These are phyloP conservation scores for Gastrophryne carolinensis DNA, from an alignment of 2,797 vertebrate species.

Conservation along the genomic window DNA sequence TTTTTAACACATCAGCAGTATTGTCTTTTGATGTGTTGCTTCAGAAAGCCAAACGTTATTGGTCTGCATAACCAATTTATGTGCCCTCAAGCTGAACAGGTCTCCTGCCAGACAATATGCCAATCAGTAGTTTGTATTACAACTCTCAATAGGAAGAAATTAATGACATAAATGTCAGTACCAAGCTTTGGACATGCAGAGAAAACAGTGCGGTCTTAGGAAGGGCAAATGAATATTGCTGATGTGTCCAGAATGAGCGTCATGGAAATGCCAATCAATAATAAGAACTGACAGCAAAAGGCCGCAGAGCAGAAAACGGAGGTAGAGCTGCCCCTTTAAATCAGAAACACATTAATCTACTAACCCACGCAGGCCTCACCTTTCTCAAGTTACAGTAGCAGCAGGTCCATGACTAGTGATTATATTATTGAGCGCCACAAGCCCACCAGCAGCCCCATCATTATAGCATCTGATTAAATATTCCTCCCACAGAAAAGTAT, in stretches of 20 bases:
- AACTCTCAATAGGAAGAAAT: background rate
- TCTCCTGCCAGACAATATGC: background rate
- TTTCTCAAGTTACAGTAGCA: constrained; percentile 44
- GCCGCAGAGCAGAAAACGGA: background rate
- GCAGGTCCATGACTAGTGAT: constrained; percentile 48
- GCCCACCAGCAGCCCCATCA: constrained; percentile 33
- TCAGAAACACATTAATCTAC: constrained; percentile 40
- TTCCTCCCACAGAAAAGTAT: constrained; percentile 48
- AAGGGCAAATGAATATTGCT: constrained; percentile 32
- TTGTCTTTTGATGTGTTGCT: background rate
- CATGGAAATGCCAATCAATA: constrained; percentile 14
- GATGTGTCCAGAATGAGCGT: constrained; percentile 14
- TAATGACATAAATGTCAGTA: constrained; percentile 5
- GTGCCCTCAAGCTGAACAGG: background rate
- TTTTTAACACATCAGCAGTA: background rate
- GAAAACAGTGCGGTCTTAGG: background rate
- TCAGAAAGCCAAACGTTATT: background rate
- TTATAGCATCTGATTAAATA: constrained; percentile 51
- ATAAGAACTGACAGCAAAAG: constrained; percentile 27
- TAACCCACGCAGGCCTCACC: constrained; percentile 31
- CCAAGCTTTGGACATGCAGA: background rate
- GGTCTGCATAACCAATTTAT: background rate
- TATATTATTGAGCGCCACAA: constrained; percentile 46
- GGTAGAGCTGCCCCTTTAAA: constrained; percentile 37
- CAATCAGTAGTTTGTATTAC: background rate